Evolutionary conservation across 2,888 invertebrate species (phyloP).

Genomic region (Ametastegia equiseti): DNA sequence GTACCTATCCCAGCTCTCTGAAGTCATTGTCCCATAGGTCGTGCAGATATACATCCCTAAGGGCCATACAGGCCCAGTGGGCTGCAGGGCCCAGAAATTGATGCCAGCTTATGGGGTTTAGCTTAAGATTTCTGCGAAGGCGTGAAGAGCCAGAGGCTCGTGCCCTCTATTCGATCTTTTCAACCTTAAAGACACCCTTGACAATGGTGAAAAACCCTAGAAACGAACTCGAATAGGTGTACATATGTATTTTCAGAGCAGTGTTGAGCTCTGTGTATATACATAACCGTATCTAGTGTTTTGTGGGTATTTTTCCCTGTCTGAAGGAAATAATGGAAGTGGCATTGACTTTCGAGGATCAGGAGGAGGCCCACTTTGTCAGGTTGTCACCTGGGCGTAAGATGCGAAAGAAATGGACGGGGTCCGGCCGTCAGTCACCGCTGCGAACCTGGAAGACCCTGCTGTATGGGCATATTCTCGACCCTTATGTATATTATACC

Average conservation of each 20-base stretch:
- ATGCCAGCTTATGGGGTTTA: conserved; percentile 19
- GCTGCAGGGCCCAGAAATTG: conserved; percentile 28
- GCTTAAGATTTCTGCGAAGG: conserved; percentile 63
- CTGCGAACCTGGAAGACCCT: conserved; percentile 26
- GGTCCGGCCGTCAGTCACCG: conserved; percentile 41
- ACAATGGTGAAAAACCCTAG: conserved; percentile 20
- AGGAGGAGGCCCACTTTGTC: conserved; percentile 66
- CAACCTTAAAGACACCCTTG: conserved; percentile 19
- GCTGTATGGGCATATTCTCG: neutral
- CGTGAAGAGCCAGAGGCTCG: conserved; percentile 67
- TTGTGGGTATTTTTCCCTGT: conserved; percentile 44
- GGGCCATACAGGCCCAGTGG: neutral
- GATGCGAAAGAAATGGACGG: conserved; percentile 58
- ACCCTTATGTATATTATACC: conserved; percentile 26
- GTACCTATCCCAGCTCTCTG: neutral
- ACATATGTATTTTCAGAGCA: neutral
- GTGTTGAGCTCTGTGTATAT: neutral
- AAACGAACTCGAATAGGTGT: conserved; percentile 11
- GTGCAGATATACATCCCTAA: conserved; percentile 37
- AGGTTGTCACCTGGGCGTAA: conserved; percentile 67
- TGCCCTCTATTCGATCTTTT: conserved; percentile 58
- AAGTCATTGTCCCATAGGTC: conserved; percentile 41
- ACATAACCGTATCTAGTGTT: conserved; percentile 22
- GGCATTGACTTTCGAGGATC: conserved; percentile 41
- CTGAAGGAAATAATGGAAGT: conserved; percentile 49